Base-by-base conservation (phyloP, 2,888 invertebrate species). In the Acleris cristana region DNA sequence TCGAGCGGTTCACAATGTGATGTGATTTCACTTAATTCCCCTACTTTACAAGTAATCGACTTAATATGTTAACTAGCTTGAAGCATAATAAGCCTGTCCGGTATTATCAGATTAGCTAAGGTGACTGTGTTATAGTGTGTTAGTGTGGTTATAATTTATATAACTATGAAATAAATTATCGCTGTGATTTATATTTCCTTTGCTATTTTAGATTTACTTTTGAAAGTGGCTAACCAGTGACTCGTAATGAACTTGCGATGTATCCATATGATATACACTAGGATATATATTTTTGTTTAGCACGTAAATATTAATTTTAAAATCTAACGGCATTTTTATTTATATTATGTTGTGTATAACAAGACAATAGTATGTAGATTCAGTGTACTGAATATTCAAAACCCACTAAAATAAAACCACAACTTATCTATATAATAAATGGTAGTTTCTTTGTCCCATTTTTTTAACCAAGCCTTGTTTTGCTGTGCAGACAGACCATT, bases 121-220 rank as follows among this genome's bases (percentile, higher is more conserved):
- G 67, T 58, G 62, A 67, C 53, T 58, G 67, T 54, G 55, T 55
- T 59, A 34, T 57, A 48, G 58, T 48, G 57, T 61, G 61, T 56
- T 58, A 53, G 66, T 57, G 40, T 64, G 56, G 34, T 61, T 61
- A 51, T 34, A 12, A 45, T 56, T 56, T 65, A 23, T 65, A 23
- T 55, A 53, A 63, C 44, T 64, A 58, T 66, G 63, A 58, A 67
- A 58, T 69, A 68, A 58, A 64, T 67, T 63, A 70, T 69, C 64
- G 64, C 66, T 69, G 69, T 72, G 67, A 70, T 71, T 69, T 69
- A 67, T 69, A 64, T 69, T 70, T 70, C 54, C 44, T 68, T 55
- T 21, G 60, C 60, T 53, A 21, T 53, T 65, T 63, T 67, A 67
- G 67, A 63, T 67, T 63, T 40, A 52, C 56, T 40, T 21, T 56